phyloP scores from a whole-genome alignment of 2,797 vertebrate genomes.

The Poecilia picta region DNA sequence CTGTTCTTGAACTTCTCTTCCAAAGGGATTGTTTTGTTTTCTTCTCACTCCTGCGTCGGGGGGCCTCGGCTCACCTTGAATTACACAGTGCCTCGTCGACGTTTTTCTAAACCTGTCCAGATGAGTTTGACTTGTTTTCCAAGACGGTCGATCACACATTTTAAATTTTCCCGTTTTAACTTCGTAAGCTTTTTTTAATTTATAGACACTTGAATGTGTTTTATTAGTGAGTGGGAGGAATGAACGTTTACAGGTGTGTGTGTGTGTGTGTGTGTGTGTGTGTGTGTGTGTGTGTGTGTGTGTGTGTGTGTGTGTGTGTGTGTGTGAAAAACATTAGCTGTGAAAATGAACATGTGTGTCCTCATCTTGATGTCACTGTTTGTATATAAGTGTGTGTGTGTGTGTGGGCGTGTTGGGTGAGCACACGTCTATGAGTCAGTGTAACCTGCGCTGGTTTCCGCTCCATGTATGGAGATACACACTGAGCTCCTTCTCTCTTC shows the following conservation, averaged over 20 bases:
- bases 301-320: constrained; percentile 7
- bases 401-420: constrained; percentile 11
- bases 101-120: constrained; percentile 54
- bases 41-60: constrained; percentile 18
- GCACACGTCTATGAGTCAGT: constrained; percentile 72
- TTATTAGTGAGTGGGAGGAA: constrained; percentile 20
- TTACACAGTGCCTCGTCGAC: constrained; percentile 43
- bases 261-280: constrained; percentile 24
- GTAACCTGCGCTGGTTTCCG: constrained; percentile 78
- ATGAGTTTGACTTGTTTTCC: constrained; percentile 61
- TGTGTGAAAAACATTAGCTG: constrained; percentile 37
- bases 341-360: constrained; percentile 46
- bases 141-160: constrained; percentile 37
- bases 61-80: constrained; percentile 18
- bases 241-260: constrained; percentile 42
- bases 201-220: constrained; percentile 65
- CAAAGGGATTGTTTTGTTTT: constrained; percentile 55
- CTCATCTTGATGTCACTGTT: constrained; percentile 40
- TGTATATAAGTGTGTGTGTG: constrained; percentile 25
- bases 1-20: constrained; percentile 47
- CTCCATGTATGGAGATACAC: constrained; percentile 83
- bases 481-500: constrained; percentile 50
- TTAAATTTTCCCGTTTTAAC: constrained; percentile 5
- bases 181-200: constrained; percentile 52
- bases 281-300: constrained; percentile 26